A percentile compares a stretch with the other conserved stretches of the same genome.
These are phyloP conservation scores for Euwallacea similis DNA, from an alignment of 1,140 invertebrate species.

Conservation along the genomic window DNA sequence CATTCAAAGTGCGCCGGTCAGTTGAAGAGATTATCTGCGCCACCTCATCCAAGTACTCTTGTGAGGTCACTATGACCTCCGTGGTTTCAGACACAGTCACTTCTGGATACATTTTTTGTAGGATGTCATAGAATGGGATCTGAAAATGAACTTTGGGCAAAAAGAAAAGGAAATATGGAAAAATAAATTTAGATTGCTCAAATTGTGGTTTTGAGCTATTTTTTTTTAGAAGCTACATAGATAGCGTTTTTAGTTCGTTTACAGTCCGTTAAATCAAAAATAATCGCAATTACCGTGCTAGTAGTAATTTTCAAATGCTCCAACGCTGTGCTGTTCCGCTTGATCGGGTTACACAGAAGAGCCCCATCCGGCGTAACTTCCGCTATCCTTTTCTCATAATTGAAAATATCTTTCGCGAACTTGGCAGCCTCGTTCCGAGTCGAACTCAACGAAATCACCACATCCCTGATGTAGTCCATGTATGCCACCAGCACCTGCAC, in stretches of 20 bases:
- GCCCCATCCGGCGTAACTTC: constrained; percentile 56
- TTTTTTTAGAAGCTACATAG: background rate
- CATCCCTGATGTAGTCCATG: constrained; percentile 61
- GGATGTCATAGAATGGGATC: constrained; percentile 61
- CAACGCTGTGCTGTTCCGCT: constrained; percentile 43
- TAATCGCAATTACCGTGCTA: constrained; percentile 54
- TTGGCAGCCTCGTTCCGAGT: constrained; percentile 55
- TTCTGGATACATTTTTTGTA: constrained; percentile 60
- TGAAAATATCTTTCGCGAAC: constrained; percentile 63
- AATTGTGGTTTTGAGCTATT: background rate
- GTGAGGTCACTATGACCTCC: constrained; percentile 59
- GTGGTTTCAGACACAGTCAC: constrained; percentile 58
- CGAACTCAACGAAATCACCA: constrained; percentile 56
- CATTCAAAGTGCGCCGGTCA: constrained; percentile 62
- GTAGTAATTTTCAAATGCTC: constrained; percentile 53
- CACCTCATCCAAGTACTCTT: constrained; percentile 59
- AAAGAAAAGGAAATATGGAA: background rate
- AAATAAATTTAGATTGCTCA: background rate
- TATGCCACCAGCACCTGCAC: constrained; percentile 59
- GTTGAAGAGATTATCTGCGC: constrained; percentile 61
- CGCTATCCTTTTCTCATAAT: constrained; percentile 64
- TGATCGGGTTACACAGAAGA: constrained; percentile 39
- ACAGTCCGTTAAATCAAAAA: constrained; percentile 12
- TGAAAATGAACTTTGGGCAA: constrained; percentile 41
- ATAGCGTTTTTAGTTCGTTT: background rate